Conservation (phyloP, 2,113 vertebrate genomes). For the Morone saxatilis region DNA sequence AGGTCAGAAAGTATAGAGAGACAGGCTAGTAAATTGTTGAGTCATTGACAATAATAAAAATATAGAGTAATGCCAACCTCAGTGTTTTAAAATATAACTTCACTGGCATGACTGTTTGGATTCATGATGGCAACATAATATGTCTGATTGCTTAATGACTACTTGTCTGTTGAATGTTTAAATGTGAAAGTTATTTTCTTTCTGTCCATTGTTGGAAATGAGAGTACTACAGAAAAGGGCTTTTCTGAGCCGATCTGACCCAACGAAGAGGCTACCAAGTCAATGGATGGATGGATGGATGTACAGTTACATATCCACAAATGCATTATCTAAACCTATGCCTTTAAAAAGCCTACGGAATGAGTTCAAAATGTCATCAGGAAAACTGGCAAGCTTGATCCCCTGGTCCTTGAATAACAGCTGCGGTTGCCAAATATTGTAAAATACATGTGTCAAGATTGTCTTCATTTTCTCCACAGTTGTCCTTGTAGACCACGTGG, state of each 20-base stretch:
- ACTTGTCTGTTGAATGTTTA: background rate
- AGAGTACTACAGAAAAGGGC: background rate
- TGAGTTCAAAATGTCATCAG: conserved; percentile 1
- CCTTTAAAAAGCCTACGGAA: background rate
- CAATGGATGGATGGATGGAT: background rate
- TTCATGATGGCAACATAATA: background rate
- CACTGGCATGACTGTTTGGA: background rate
- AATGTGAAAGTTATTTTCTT: background rate
- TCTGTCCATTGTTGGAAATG: background rate
- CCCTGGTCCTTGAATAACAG: conserved; percentile 30
- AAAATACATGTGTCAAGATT: conserved; percentile 27
- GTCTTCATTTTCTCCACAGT: conserved; percentile 37
- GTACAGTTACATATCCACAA: background rate
- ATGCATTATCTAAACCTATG: background rate
- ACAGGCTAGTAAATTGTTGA: no score
- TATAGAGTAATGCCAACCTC: background rate
- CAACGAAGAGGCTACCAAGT: background rate
- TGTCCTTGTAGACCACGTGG: conserved; percentile 11
- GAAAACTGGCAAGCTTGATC: conserved; percentile 34
- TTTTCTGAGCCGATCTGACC: background rate
- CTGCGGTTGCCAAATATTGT: conserved; percentile 41
- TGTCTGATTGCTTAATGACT: background rate
- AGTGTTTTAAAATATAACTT: background rate
- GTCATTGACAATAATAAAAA: background rate
- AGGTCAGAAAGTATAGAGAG: no score